Evolutionary conservation across 1,140 invertebrate genomes (phyloP).

Genomic region (Pollicipes pollicipes): DNA sequence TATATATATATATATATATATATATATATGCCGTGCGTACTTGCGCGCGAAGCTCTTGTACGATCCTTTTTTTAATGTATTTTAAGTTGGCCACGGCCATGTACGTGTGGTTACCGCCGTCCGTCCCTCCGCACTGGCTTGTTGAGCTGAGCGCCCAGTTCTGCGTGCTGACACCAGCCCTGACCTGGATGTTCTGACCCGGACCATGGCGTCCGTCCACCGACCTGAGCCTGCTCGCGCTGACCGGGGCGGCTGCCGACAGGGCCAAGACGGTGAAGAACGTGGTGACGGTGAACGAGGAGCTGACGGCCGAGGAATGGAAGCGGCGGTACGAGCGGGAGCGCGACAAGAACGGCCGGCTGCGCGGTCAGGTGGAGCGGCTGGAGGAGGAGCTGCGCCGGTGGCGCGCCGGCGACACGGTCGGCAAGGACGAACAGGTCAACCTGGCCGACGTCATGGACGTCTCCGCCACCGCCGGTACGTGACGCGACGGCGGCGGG

Average conservation of each 20-base stretch:
- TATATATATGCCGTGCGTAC: too few relatives aligned
- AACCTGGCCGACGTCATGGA: slow-evolving; percentile 43
- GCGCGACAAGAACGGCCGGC: slow-evolving; percentile 79
- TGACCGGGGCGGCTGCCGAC: slow-evolving; percentile 24
- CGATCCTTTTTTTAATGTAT: too few relatives aligned
- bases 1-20: too few relatives aligned
- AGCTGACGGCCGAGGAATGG: slow-evolving; percentile 99
- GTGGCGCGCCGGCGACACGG: slow-evolving; percentile 77
- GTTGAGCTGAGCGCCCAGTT: too few relatives aligned
- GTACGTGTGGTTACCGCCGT: too few relatives aligned
- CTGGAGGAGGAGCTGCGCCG: slow-evolving; percentile 68
- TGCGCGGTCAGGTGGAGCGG: slow-evolving; percentile 78
- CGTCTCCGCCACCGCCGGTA: slow-evolving; percentile 23
- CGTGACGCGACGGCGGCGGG: slow-evolving; percentile 8
- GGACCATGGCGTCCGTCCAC: too few relatives aligned
- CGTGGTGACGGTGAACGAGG: slow-evolving; percentile 96
- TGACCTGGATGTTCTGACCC: too few relatives aligned
- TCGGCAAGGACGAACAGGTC: slow-evolving; percentile 79
- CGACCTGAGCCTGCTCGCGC: too few relatives aligned
- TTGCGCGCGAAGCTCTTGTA: too few relatives aligned
- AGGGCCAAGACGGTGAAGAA: slow-evolving; percentile 99
- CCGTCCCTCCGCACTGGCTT: too few relatives aligned
- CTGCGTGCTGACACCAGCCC: too few relatives aligned
- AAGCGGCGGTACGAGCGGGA: slow-evolving; percentile 94
- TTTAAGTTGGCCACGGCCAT: too few relatives aligned